These are phyloP conservation scores for Leptonema lineaticorne DNA, from an alignment of 1,140 invertebrate genomes.

Conservation along the genomic window DNA sequence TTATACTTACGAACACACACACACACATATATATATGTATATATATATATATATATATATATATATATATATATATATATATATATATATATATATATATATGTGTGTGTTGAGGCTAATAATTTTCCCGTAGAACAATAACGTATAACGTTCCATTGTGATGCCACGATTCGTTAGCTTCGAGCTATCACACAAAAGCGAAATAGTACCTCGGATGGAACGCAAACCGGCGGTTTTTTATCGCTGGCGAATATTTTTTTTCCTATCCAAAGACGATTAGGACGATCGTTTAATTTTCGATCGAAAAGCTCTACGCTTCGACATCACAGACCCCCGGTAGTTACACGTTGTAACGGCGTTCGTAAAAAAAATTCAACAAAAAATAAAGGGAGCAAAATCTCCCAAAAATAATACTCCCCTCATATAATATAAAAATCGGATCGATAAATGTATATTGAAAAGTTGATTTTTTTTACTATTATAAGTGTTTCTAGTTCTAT, in stretches of 20 bases:
- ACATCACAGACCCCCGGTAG: too few species aligned
- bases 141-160: constrained; percentile 36
- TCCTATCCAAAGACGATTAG: neutral
- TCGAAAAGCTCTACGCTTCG: too few species aligned
- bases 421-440: too few species aligned
- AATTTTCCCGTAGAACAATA: constrained; percentile 35
- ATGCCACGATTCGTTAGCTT: constrained; percentile 35
- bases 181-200: constrained; percentile 30
- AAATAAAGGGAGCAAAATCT: too few species aligned
- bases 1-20: too few species aligned
- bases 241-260: neutral
- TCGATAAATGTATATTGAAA: too few species aligned
- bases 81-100: neutral
- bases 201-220: neutral
- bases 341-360: too few species aligned
- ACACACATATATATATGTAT: neutral
- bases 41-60: neutral
- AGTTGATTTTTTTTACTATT: too few species aligned
- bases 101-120: constrained; percentile 21
- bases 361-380: too few species aligned
- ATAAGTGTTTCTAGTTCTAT: too few species aligned
- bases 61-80: neutral
- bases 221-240: neutral
- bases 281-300: neutral
- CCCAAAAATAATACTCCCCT: too few species aligned